phyloP scores from a whole-genome alignment of 2,797 vertebrate species.

The Liparis tanakae region DNA sequence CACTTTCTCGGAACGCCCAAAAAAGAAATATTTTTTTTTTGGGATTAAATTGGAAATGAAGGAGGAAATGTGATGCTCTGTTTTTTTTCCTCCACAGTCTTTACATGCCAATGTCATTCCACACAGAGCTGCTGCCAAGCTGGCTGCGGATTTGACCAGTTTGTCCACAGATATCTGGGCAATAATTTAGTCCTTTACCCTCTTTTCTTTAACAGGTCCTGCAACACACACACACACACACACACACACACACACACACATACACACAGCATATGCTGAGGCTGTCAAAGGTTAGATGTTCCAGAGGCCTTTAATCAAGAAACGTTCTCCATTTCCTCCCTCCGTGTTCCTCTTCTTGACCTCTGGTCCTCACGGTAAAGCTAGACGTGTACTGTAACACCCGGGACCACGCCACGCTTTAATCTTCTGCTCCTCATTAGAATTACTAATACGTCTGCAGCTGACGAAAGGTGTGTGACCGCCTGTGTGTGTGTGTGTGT shows the following conservation, averaged over 20 bases:
- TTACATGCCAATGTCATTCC: constrained; percentile 44
- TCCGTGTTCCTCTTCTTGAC: constrained; percentile 76
- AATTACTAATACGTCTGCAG: constrained; percentile 81
- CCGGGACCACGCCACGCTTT: constrained; percentile 76
- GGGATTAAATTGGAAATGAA: neutral
- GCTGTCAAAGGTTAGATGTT: constrained; percentile 84
- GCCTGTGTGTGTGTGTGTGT: constrained; percentile 44
- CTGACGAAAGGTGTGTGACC: constrained; percentile 66
- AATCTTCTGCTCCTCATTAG: constrained; percentile 83
- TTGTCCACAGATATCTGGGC: constrained; percentile 64
- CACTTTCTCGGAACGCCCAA: neutral
- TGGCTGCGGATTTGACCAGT: constrained; percentile 57
- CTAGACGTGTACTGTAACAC: constrained; percentile 82
- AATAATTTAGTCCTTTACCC: constrained; percentile 43
- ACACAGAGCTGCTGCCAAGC: constrained; percentile 47
- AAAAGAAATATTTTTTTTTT: too few species aligned
- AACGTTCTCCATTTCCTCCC: constrained; percentile 82
- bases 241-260: neutral
- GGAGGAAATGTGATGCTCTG: constrained; percentile 17
- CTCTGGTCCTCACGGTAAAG: constrained; percentile 74
- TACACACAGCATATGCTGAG: constrained; percentile 48
- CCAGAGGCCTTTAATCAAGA: constrained; percentile 85
- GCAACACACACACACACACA: neutral
- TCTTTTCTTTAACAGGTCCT: constrained; percentile 53
- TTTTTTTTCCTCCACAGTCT: constrained; percentile 49